phyloP scores from a whole-genome alignment of 2,113 vertebrate genomes.

The Lophius piscatorius region DNA sequence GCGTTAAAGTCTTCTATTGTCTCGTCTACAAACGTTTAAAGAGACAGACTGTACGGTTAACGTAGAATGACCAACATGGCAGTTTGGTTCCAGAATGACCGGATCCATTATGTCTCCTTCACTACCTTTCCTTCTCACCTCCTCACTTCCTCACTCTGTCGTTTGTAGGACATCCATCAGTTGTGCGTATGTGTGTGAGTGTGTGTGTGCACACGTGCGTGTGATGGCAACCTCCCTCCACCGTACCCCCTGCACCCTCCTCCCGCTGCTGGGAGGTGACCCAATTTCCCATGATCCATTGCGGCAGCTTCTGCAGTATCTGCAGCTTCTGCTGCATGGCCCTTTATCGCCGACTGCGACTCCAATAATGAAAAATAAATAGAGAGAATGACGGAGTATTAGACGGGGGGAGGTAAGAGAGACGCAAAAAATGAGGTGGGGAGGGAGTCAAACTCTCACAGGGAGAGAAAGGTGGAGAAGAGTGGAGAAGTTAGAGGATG shows the following conservation, averaged over 20 bases:
- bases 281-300: slow-evolving; percentile 81
- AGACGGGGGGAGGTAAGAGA: slow-evolving; percentile 17
- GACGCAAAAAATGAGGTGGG: slow-evolving; percentile 1
- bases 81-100: too few relatives aligned
- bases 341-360: slow-evolving; percentile 72
- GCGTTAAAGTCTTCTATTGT: too few relatives aligned
- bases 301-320: slow-evolving; percentile 64
- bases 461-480: background rate
- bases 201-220: slow-evolving; percentile 28
- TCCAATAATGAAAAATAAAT: slow-evolving; percentile 83
- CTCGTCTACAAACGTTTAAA: too few relatives aligned
- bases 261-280: slow-evolving; percentile 79
- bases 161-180: slow-evolving; percentile 66
- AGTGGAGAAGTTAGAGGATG: background rate
- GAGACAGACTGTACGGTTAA: too few relatives aligned
- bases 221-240: slow-evolving; percentile 52
- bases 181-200: slow-evolving; percentile 42
- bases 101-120: too few relatives aligned
- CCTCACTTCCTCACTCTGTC: slow-evolving; percentile 26
- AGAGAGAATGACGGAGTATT: slow-evolving; percentile 61
- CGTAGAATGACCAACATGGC: too few relatives aligned
- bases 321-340: slow-evolving; percentile 63
- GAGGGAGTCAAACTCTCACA: slow-evolving; percentile 11
- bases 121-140: slow-evolving; percentile 15
- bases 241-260: slow-evolving; percentile 39